Evolutionary conservation across 2,888 invertebrate species (phyloP), one percentile per base, ranked within the genome.

Genomic region (Trichopria drosophilae): DNA sequence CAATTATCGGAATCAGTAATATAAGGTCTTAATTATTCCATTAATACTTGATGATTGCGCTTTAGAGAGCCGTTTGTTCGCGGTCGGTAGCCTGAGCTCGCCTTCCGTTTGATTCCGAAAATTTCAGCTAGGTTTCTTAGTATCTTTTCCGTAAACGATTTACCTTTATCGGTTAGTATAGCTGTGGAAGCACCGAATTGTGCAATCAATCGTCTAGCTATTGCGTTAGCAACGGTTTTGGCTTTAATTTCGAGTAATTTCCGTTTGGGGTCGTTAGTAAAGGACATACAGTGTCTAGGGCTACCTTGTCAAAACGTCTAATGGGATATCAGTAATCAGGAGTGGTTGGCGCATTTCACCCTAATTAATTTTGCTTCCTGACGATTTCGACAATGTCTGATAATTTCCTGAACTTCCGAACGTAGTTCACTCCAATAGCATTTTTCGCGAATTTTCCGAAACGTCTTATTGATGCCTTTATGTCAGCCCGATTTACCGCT

Each of bases 361-460:
- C 51, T 31, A 0, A 54, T 52, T 1, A 50, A 35, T 31, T 59
- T 60, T 18, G 52, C 46, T 19, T 54, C 47, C 22, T 58, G 55
- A 31, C 60, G 64, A 1, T 45, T 35, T 1, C 37, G 43, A 29
- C 60, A 61, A 1, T 15, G 16, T 6, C 36, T 12, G 0, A 61
- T 31, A 16, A 40, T 61, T 5, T 51, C 28, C 7, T 41, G 37
- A 0, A 63, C 51, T 6, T 56, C 50, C 2, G 44, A 24, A 0
- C 36, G 42, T 31, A 61, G 41, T 3, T 45, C 34, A 3, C 48
- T 46, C 63, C 60, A 56, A 20, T 48, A 32, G 22, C 45, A 56
- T 1, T 43, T n/a, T 37, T 43, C 28, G n/a, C 45, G 28, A 18
- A 60, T 40, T 15, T 42, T 10, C 3, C 46, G 39, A 19, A 41